phyloP scores from a whole-genome alignment of 2,797 vertebrate genomes.

The Octomys mimax region DNA sequence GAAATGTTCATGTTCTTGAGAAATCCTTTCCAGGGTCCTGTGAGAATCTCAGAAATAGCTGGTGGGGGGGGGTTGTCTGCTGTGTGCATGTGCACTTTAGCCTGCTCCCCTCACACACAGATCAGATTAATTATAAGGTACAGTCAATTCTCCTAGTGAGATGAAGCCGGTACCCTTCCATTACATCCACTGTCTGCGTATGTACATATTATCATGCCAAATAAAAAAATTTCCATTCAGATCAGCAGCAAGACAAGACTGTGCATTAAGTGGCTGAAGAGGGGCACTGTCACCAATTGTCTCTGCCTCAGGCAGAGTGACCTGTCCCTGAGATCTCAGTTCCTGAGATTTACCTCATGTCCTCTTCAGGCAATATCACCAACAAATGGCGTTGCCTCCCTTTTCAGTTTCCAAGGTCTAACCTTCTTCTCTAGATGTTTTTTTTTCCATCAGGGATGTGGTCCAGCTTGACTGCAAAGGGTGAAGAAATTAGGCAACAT shows the following conservation, averaged over 20 bases:
- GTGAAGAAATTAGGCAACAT: background rate
- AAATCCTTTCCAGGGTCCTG: background rate
- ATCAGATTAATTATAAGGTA: background rate
- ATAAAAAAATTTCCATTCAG: background rate
- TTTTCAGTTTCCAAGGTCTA: background rate
- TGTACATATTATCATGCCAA: no score
- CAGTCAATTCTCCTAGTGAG: background rate
- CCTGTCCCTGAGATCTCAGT: background rate
- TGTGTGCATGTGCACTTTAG: background rate
- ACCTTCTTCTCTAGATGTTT: background rate
- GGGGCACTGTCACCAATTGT: background rate
- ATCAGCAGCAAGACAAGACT: background rate
- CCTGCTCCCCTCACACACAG: background rate
- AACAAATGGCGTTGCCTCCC: background rate
- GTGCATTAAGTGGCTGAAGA: background rate
- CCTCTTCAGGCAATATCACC: background rate
- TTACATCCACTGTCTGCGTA: background rate
- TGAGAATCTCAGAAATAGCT: background rate
- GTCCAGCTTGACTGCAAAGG: background rate
- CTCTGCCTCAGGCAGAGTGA: background rate
- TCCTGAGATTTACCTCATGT: background rate
- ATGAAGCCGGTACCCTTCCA: background rate
- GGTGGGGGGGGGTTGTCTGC: no score
- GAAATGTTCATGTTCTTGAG: background rate
- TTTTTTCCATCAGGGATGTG: background rate